Evolutionary conservation across 2,113 vertebrate genomes (phyloP).

Genomic region (Sitta europaea): DNA sequence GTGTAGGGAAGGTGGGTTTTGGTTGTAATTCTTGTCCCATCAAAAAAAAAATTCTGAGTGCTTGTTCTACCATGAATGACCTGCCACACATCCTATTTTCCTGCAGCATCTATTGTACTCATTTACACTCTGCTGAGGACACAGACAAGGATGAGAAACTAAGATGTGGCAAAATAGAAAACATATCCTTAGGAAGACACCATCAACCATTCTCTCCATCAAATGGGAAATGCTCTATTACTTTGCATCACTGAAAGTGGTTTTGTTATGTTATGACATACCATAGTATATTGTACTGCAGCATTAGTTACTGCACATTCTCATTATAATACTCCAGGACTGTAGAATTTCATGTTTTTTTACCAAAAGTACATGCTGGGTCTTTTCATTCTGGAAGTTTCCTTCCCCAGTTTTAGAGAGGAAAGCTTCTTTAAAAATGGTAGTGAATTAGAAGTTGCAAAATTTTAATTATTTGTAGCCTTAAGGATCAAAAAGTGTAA

Average conservation of each 20-base stretch:
- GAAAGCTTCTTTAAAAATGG: not conserved
- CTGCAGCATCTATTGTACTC: not conserved
- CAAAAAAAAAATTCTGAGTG: not conserved
- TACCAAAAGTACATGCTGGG: not conserved
- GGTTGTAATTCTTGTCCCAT: not conserved
- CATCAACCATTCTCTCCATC: not conserved
- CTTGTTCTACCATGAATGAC: not conserved
- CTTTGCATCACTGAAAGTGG: not conserved
- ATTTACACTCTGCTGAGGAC: not conserved
- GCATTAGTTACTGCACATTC: not conserved
- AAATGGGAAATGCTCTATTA: not conserved
- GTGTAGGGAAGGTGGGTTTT: not conserved
- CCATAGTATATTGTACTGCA: not conserved
- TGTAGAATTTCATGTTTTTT: not conserved
- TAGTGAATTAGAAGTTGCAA: not conserved
- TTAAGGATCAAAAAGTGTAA: not conserved
- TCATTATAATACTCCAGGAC: not conserved
- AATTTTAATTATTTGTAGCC: not conserved
- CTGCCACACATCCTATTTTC: not conserved
- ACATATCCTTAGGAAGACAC: not conserved
- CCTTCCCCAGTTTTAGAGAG: not conserved
- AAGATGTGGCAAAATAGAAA: not conserved
- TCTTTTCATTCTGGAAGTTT: not conserved
- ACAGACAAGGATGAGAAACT: not conserved
- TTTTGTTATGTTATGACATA: not conserved